A percentile compares a stretch with the other conserved stretches of the same genome.
These are phyloP conservation scores for Reinhardtius hippoglossoides DNA, from an alignment of 2,113 vertebrate genomes.

Conservation along the genomic window DNA sequence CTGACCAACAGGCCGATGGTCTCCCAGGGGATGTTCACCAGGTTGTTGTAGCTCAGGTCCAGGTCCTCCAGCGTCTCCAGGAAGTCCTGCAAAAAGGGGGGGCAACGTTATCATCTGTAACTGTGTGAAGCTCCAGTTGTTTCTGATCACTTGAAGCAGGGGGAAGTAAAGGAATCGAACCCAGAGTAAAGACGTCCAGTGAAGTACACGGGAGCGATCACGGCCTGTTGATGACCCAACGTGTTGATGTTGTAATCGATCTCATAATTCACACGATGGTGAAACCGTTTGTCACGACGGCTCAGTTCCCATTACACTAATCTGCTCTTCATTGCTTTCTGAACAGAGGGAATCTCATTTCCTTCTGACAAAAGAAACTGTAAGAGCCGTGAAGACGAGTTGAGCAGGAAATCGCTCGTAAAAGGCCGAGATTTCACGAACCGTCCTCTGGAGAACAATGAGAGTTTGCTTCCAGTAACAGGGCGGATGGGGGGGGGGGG, in stretches of 20 bases:
- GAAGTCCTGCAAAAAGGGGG: slow-evolving; percentile 78
- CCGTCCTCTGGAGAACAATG: too few relatives aligned
- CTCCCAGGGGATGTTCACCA: slow-evolving; percentile 85
- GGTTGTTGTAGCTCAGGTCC: slow-evolving; percentile 87
- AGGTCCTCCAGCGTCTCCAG: slow-evolving; percentile 86
- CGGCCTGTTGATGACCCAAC: background rate
- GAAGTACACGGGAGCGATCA: too few relatives aligned
- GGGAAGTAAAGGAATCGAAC: too few relatives aligned
- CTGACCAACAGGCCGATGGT: slow-evolving; percentile 82
- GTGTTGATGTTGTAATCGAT: background rate
- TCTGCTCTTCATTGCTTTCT: slow-evolving; percentile 6
- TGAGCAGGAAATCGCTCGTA: slow-evolving; percentile 3
- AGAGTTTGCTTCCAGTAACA: too few relatives aligned
- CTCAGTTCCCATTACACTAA: slow-evolving; percentile 31
- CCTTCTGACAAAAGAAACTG: slow-evolving; percentile 9
- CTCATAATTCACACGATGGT: slow-evolving; percentile 35
- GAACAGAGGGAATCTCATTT: slow-evolving; percentile 24
- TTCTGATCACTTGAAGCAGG: too few relatives aligned
- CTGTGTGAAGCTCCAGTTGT: too few relatives aligned
- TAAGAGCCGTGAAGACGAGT: background rate
- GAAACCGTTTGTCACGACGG: background rate
- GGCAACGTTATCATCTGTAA: background rate
- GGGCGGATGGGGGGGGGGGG: too few relatives aligned
- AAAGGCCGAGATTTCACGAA: too few relatives aligned
- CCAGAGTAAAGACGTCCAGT: too few relatives aligned